Conservation (phyloP, 2,113 vertebrate genomes). For the Brachyhypopomus occidentalis region DNA sequence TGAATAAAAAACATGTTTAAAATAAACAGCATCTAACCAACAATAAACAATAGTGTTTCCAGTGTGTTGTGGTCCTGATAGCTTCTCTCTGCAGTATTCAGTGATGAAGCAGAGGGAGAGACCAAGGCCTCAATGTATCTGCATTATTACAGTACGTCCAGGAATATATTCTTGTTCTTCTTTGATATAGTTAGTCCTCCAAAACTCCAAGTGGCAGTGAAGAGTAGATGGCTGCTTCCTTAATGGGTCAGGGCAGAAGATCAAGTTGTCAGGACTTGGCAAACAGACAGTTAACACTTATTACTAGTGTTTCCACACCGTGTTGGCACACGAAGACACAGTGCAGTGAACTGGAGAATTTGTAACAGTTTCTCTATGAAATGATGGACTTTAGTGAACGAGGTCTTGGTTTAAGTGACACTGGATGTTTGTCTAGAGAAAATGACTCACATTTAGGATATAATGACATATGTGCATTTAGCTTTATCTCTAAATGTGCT, state of each 20-base stretch:
- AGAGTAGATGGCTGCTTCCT: conserved; percentile 53
- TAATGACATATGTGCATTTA: conserved; percentile 17
- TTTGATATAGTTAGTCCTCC: conserved; percentile 31
- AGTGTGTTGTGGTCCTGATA: conserved; percentile 24
- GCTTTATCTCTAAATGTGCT: conserved; percentile 34
- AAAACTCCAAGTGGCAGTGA: conserved; percentile 63
- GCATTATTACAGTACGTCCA: conserved; percentile 58
- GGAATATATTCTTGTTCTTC: conserved; percentile 33
- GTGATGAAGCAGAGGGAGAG: conserved; percentile 52
- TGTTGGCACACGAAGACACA: conserved; percentile 40
- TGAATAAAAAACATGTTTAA: conserved; percentile 40
- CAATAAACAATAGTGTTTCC: conserved; percentile 12
- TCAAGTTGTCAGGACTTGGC: conserved; percentile 63
- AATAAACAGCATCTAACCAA: background rate
- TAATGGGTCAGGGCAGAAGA: conserved; percentile 33
- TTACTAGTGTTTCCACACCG: background rate
- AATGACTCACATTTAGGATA: conserved; percentile 7
- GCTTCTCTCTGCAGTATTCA: conserved; percentile 37
- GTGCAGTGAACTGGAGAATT: conserved; percentile 36
- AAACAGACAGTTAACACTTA: conserved; percentile 42
- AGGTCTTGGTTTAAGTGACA: conserved; percentile 32
- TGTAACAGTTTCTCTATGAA: conserved; percentile 22
- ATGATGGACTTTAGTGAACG: conserved; percentile 29
- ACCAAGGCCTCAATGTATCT: conserved; percentile 71
- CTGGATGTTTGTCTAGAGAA: conserved; percentile 17